phyloP scores from a whole-genome alignment of 2,113 vertebrate genomes.

The Theristicus caerulescens region DNA sequence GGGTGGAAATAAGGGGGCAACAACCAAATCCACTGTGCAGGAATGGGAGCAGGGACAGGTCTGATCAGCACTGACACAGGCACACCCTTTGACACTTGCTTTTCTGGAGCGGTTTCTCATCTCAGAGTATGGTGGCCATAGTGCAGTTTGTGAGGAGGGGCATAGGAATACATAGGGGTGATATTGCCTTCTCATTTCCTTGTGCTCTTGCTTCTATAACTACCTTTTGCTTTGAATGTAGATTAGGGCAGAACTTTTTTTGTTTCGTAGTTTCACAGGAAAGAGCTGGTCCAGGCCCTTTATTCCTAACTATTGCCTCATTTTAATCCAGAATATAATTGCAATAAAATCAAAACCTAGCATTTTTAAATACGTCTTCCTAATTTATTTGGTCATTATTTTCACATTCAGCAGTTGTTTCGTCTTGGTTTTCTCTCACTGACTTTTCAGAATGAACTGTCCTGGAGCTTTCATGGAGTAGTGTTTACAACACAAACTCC shows the following conservation, averaged over 20 bases:
- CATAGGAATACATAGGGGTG: background rate
- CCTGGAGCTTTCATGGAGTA: background rate
- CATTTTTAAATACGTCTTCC: background rate
- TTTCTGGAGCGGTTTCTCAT: background rate
- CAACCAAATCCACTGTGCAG: background rate
- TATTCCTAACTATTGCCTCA: background rate
- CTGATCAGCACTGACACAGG: background rate
- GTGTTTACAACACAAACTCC: constrained; percentile 17
- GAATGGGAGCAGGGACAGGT: background rate
- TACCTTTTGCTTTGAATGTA: background rate
- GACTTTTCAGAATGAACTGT: constrained; percentile 30
- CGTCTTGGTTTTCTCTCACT: background rate
- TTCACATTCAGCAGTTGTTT: constrained; percentile 17
- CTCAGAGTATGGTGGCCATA: background rate
- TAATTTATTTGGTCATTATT: background rate
- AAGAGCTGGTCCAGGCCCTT: background rate
- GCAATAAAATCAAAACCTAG: background rate
- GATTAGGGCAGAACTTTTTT: background rate
- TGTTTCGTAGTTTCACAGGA: background rate
- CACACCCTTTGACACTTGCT: background rate
- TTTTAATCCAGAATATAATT: background rate
- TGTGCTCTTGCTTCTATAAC: background rate
- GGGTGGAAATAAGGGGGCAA: background rate
- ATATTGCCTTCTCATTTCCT: background rate
- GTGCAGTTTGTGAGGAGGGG: background rate